Base-by-base conservation (phyloP, 2,888 invertebrate genomes). In the Phragmatobia fuliginosa region DNA sequence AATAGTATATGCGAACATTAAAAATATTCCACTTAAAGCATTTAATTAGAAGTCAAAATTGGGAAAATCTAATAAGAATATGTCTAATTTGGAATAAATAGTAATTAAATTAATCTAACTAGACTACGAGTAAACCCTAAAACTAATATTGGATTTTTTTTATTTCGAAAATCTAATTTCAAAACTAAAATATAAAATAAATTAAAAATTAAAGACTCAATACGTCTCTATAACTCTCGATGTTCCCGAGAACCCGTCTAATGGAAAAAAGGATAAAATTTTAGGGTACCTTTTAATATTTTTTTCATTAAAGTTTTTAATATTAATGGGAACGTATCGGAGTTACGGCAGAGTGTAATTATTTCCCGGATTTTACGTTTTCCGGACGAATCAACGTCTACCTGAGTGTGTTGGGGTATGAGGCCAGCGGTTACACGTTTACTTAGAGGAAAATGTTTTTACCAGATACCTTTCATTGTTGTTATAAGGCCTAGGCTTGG, bases 291-390 rank as follows among this genome's bases (percentile, higher is more conserved):
- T 92, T 94, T 94, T 94, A 92, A 94, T 93, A 92, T 91, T 94
- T 95, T 94, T 95, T 94, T 95, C 94, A 94, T 94, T 94, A 92
- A 95, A 95, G 95, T 95, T 95, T 95, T 95, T 92, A 95, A 94
- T 94, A 94, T 94, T 94, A 93, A 94, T 93, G 91, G 84, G 86
- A 87, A 89, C 83, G 90, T 92, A 91, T 93, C 88, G 86, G 88
- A 87, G 89, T 87, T 87, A 76, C 82, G 85, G 77, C 75, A 78
- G 81, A 87, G 89, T 59, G 89, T 93, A 92, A 95, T 94, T 94
- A 94, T 94, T 93, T 94, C 89, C 85, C 85, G 88, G 87, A 87
- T 83, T 87, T 87, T 86, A 87, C 87, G 88, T 91, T 92, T 91
- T 90, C 89, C 92, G 88, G 85, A 76, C 81, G 84, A 84, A 60